Evolutionary conservation across 2,113 vertebrate species (phyloP).

Genomic region (Hippocampus mohnikei): DNA sequence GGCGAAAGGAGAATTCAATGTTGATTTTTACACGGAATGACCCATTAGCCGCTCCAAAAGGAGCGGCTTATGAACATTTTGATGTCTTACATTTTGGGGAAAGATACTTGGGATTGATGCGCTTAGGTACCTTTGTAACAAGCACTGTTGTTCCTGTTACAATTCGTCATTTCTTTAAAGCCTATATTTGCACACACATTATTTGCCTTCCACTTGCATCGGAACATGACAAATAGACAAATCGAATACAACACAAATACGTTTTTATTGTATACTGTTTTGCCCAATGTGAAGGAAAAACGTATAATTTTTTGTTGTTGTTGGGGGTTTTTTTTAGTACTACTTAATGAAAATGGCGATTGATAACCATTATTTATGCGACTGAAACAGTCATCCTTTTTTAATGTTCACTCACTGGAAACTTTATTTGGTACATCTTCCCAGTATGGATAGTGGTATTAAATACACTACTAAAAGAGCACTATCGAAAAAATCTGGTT

Average conservation of each 20-base stretch:
- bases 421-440: background rate
- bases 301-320: too few species aligned
- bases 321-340: background rate
- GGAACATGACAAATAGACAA: background rate
- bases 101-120: background rate
- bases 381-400: background rate
- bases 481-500: background rate
- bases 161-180: background rate
- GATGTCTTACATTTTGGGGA: background rate
- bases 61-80: background rate
- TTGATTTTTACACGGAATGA: too few species aligned
- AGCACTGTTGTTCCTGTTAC: background rate
- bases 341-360: background rate
- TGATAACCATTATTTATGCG: background rate
- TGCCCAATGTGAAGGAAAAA: background rate
- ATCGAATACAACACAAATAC: background rate
- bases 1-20: too few species aligned
- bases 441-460: too few species aligned
- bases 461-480: background rate
- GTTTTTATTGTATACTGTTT: background rate
- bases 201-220: slow-evolving; percentile 10
- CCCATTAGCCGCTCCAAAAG: too few species aligned
- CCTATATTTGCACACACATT: slow-evolving; percentile 45
- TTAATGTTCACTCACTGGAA: background rate
- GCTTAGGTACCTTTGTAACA: background rate